A percentile compares a stretch with the other conserved stretches of the same genome.
Evolutionary conservation across 2,113 vertebrate species (phyloP).

Genomic region (Gymnarchus niloticus): DNA sequence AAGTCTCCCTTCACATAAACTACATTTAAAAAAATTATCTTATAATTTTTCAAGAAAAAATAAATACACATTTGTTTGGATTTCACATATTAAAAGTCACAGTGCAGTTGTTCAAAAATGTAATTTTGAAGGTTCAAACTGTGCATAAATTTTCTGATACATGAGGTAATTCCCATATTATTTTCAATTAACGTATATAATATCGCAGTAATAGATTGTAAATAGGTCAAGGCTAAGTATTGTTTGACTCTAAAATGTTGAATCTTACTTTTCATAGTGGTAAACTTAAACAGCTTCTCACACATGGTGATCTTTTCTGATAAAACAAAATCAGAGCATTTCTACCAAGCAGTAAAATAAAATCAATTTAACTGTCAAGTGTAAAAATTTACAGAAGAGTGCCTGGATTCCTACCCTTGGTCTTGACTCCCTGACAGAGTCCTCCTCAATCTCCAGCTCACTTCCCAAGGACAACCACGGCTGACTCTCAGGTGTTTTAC

Average conservation of each 20-base stretch:
- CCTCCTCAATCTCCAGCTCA: conserved; percentile 81
- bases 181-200: not conserved
- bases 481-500: conserved; percentile 56
- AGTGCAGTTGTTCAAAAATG: not conserved
- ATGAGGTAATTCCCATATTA: not conserved
- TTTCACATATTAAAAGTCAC: too few relatives aligned
- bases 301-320: too few relatives aligned
- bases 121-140: too few relatives aligned
- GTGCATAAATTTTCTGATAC: not conserved
- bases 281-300: too few relatives aligned
- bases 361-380: not conserved
- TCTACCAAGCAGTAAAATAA: not conserved
- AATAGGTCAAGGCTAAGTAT: not conserved
- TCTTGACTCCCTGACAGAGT: conserved; percentile 62
- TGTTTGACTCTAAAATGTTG: not conserved
- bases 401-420: conserved; percentile 52
- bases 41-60: too few relatives aligned
- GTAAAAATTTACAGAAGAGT: not conserved
- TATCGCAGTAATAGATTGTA: not conserved
- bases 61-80: too few relatives aligned
- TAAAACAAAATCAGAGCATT: not conserved
- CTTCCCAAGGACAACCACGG: conserved; percentile 83
- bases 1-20: too few relatives aligned
- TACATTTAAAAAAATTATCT: too few relatives aligned
- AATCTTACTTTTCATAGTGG: not conserved